A percentile compares a stretch with the other conserved stretches of the same genome.
phyloP scores from a whole-genome alignment of 92 coral and sea anemone genomes.

The Paragorgia papillata region DNA sequence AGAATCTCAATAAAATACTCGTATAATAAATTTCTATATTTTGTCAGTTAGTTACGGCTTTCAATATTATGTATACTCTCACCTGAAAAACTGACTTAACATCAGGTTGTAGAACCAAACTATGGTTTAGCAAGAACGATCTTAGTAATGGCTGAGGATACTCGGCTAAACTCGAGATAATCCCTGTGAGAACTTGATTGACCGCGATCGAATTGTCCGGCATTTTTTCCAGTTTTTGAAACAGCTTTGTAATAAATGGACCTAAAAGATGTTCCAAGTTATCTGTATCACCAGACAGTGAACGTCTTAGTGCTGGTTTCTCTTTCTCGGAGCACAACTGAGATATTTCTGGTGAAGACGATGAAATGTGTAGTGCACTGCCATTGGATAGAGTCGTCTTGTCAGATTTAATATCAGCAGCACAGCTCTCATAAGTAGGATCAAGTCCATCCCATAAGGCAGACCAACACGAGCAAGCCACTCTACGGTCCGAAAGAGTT shows the following conservation, averaged over 20 bases:
- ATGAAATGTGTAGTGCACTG: neutral
- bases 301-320: constrained; percentile 57
- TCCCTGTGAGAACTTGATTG: constrained; percentile 89
- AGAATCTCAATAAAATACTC: no score
- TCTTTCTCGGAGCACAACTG: constrained; percentile 5
- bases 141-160: constrained; percentile 96
- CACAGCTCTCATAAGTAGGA: constrained; percentile 59
- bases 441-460: constrained; percentile 88
- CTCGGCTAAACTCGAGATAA: constrained; percentile 76
- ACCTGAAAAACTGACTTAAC: constrained; percentile 98
- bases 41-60: no score
- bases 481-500: constrained; percentile 73
- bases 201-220: constrained; percentile 89
- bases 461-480: constrained; percentile 92
- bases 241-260: constrained; percentile 71
- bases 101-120: constrained; percentile 95
- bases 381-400: constrained; percentile 11
- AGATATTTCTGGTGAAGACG: constrained; percentile 31
- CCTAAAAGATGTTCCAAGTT: constrained; percentile 68
- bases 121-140: constrained; percentile 91
- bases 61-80: neutral
- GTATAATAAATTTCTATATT: no score
- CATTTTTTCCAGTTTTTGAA: constrained; percentile 92
- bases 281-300: constrained; percentile 63
- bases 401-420: neutral